A percentile compares a stretch with the other conserved stretches of the same genome.
These are phyloP conservation scores for Petrocephalus sullivani DNA, from an alignment of 2,797 vertebrate genomes.

Conservation along the genomic window DNA sequence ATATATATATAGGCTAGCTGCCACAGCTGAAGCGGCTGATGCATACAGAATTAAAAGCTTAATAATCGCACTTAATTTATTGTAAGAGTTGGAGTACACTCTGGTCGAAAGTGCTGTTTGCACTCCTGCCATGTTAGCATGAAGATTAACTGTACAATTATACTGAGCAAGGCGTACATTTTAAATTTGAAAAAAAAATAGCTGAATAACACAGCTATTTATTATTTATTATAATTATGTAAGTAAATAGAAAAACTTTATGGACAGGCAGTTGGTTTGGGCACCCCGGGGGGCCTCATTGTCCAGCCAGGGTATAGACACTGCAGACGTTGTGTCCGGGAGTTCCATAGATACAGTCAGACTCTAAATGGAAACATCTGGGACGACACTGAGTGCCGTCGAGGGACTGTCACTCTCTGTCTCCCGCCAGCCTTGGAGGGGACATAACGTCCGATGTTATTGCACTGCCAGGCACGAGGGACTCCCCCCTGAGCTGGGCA, in stretches of 20 bases:
- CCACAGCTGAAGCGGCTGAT: neutral
- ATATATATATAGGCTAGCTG: too few species aligned
- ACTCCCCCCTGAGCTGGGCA: conserved; percentile 23
- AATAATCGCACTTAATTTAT: neutral
- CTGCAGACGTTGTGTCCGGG: neutral
- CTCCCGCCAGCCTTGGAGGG: neutral
- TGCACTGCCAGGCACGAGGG: neutral
- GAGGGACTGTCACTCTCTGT: neutral
- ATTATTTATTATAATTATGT: neutral
- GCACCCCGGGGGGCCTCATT: neutral
- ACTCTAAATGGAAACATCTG: neutral
- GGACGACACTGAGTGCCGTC: neutral
- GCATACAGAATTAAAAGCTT: neutral
- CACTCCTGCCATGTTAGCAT: neutral
- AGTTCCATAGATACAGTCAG: neutral
- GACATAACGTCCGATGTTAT: conserved; percentile 9
- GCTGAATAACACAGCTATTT: neutral
- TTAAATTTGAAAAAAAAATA: neutral
- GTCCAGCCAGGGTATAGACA: neutral
- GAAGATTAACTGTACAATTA: neutral
- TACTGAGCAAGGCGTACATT: neutral
- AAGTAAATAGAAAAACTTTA: neutral
- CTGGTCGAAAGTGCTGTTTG: neutral
- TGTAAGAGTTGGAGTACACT: neutral
- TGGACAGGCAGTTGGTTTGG: neutral